Conservation (phyloP, 2,888 invertebrate species). For the Criorhina ranunculi region DNA sequence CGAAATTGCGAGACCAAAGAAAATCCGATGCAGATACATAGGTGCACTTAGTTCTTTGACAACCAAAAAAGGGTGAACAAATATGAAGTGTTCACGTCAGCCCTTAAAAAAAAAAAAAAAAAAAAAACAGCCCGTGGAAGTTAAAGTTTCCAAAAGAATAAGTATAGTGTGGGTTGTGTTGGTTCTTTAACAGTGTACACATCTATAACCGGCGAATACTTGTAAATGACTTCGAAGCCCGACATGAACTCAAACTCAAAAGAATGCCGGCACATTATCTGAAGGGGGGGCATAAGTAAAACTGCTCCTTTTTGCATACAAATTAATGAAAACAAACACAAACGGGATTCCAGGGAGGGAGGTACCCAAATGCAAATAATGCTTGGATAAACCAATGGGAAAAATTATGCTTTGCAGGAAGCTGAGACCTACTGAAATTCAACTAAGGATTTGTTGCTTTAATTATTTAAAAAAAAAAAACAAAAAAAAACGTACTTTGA, state of each 20-base stretch:
- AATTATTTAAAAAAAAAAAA: slow-evolving; percentile 2
- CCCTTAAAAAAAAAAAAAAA: not conserved
- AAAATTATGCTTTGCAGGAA: slow-evolving; percentile 22
- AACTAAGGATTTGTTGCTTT: not conserved
- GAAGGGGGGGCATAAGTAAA: slow-evolving; percentile 13
- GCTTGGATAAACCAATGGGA: slow-evolving; percentile 29
- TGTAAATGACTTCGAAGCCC: slow-evolving; percentile 32
- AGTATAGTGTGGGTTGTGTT: slow-evolving; percentile 6
- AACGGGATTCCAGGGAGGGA: slow-evolving; percentile 25
- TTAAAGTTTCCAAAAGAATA: slow-evolving; percentile 11
- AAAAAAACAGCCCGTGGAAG: not conserved
- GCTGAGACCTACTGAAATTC: not conserved
- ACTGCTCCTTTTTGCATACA: slow-evolving; percentile 29
- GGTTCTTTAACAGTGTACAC: not conserved
- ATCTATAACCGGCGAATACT: not conserved
- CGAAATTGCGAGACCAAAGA: not conserved
- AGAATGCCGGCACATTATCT: too few relatives aligned
- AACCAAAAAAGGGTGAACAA: slow-evolving; percentile 2
- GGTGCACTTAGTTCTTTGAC: slow-evolving; percentile 22
- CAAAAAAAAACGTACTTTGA: slow-evolving; percentile 9
- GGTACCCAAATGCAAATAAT: slow-evolving; percentile 31
- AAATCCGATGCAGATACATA: not conserved
- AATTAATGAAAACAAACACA: slow-evolving; percentile 55
- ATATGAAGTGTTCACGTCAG: not conserved
- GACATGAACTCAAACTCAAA: slow-evolving; percentile 26